Percentiles rank a stretch among this genome's conserved stretches.
phyloP scores from a whole-genome alignment of 2,888 invertebrate genomes.

The Pyrochroa serraticornis region DNA sequence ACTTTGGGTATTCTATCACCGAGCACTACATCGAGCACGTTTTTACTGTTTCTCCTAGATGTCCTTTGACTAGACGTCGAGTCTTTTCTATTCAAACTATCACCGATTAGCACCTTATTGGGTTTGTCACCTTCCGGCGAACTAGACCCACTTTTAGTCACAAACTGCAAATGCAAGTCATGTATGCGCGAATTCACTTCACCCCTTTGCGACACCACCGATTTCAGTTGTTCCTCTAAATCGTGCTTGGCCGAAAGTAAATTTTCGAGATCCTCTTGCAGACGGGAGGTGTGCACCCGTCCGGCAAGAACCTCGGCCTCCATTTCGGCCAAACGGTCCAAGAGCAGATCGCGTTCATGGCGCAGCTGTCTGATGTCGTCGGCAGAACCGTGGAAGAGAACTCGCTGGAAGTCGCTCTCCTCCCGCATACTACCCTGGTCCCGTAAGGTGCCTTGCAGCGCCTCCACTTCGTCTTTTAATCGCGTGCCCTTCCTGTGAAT shows the following conservation, averaged over 20 bases:
- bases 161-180: slow-evolving; percentile 61
- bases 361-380: slow-evolving; percentile 69
- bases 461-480: slow-evolving; percentile 64
- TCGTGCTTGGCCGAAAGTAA: slow-evolving; percentile 64
- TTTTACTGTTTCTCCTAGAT: slow-evolving; percentile 57
- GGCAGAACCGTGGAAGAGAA: slow-evolving; percentile 54
- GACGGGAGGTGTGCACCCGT: slow-evolving; percentile 68
- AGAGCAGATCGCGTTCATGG: slow-evolving; percentile 75
- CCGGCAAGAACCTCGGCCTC: slow-evolving; percentile 75
- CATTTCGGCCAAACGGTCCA: slow-evolving; percentile 77
- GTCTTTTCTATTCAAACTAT: slow-evolving; percentile 35
- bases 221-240: slow-evolving; percentile 65
- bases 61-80: slow-evolving; percentile 50
- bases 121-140: slow-evolving; percentile 41
- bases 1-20: slow-evolving; percentile 69
- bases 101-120: slow-evolving; percentile 31
- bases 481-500: slow-evolving; percentile 79
- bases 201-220: slow-evolving; percentile 63
- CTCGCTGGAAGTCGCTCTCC: slow-evolving; percentile 51
- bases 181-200: slow-evolving; percentile 65
- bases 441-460: slow-evolving; percentile 66
- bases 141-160: slow-evolving; percentile 56
- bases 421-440: slow-evolving; percentile 57
- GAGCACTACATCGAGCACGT: slow-evolving; percentile 72
- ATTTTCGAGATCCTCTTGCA: slow-evolving; percentile 69